Evolutionary conservation across 2,888 invertebrate species (phyloP), one percentile per base, ranked within the genome.

Genomic region (Epistrophe grossulariae): DNA sequence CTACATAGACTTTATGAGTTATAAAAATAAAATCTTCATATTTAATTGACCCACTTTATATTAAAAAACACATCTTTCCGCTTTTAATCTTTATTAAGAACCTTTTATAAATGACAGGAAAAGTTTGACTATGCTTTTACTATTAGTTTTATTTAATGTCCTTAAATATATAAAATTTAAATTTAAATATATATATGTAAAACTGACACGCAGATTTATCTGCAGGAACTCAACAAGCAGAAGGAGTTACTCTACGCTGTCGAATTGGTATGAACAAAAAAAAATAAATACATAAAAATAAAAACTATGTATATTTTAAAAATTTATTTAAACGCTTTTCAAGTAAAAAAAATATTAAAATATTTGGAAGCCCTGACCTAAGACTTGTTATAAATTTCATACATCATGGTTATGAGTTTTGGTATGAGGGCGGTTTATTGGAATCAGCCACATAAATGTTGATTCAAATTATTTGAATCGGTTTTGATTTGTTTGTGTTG

Each of bases 171-270:
- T 70, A 28, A n/a, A n/a, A 52, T 88, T 73, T n/a, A 48, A 15
- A 74, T 52, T 68, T 31, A 80, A 68, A 79, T 48, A 71, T 38
- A 24, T 48, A 71, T 38, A 76, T 70, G 13, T 66, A 48, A 82
- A 93, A 92, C 92, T 91, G 93, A 93, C 92, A 93, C 94, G 94
- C 96, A 96, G 96, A 96, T 96, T 94, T 96, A 96, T 95, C 96
- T 96, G 94, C 96, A 97, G 94, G 97, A 97, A 96, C 96, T 97
- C 94, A 97, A 95, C 94, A 96, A 96, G 94, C 96, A 96, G 94
- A 95, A 96, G 94, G 96, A 96, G 94, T 95, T 96, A 94, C 95
- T 96, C 93, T 95, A 96, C 94, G 96, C 96, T 93, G 96, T 96
- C 94, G 96, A 96, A 95, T 94, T 96, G 96, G 96, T 96, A 95